Base-by-base conservation (phyloP, 2,888 invertebrate genomes). In the Nemotelus nigrinus region DNA sequence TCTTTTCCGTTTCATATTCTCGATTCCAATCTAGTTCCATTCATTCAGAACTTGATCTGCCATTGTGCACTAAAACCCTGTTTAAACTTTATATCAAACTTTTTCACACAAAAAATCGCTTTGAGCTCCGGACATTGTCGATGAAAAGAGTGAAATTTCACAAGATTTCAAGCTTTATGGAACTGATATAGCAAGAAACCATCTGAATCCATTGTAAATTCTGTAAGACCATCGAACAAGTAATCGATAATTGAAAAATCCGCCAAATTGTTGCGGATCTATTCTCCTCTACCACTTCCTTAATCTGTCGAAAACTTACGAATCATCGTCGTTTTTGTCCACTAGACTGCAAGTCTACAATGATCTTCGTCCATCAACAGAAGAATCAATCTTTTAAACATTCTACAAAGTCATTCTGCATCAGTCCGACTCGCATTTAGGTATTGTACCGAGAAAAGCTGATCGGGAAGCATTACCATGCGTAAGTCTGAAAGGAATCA, bases 181-280 rank as follows among this genome's bases (percentile, higher is more conserved):
- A 60, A 43, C 60, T 60, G 41, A 68, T 25, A 68, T 25, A 68
- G 70, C 70, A 71, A 71, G 55, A 55, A 71, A 71, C 57, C 55
- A 55, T 71, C 43, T 44, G 53, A 53, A 71, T 55, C 43, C 57
- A 55, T 55, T 71, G n/a, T 53, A 44, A 43, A 57, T 44, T 10
- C 57, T n/a, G 41, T 71, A 71, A 71, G 60, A 43, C 74, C 74
- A 74, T 60, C 48, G 63, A 74, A 74, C 74, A 74, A 74, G 74
- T 63, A 47, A 63, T 63, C 60, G 60, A 50, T 74, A 74, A 74
- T 74, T 74, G 74, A 74, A 60, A 74, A 74, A 74, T 60, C 74
- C 74, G 74, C 74, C 63, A 74, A 74, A 74, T 74, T 10, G 41
- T 63, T 55, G 70, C 63, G 50, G 63, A 74, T 60, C 60, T 63